phyloP scores from a whole-genome alignment of 2,113 vertebrate genomes.

The Neodontobutis hainanensis region DNA sequence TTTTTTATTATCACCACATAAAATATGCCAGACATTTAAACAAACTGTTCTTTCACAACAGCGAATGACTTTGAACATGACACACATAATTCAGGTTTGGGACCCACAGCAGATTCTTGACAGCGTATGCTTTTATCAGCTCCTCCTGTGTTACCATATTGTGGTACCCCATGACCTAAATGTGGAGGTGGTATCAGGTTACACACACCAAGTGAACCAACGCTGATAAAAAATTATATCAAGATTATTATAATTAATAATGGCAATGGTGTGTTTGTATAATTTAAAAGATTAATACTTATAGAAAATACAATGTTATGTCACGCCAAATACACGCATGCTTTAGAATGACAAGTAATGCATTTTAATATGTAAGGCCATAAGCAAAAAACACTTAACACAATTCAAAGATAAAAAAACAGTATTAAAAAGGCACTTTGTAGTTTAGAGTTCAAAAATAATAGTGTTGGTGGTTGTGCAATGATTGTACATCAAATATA shows the following conservation, averaged over 20 bases:
- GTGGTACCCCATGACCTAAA: slow-evolving; percentile 9
- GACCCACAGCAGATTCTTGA: not conserved
- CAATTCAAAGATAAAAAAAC: slow-evolving; percentile 34
- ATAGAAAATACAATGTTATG: slow-evolving; percentile 34
- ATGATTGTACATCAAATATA: not conserved
- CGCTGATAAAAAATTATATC: not conserved
- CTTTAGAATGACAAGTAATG: slow-evolving; percentile 22
- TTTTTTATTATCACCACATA: not conserved
- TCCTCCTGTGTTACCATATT: not conserved
- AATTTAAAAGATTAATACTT: slow-evolving; percentile 30
- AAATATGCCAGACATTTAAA: not conserved
- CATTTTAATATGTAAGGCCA: slow-evolving; percentile 36
- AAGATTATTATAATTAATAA: not conserved
- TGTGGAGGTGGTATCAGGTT: not conserved
- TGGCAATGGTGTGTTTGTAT: slow-evolving; percentile 1
- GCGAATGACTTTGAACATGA: not conserved
- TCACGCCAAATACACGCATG: slow-evolving; percentile 32
- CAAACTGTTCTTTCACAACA: not conserved
- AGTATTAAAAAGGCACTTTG: slow-evolving; percentile 76
- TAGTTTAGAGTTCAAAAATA: slow-evolving; percentile 33
- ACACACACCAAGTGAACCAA: not conserved
- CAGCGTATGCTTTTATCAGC: not conserved
- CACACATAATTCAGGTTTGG: not conserved
- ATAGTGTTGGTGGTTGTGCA: slow-evolving; percentile 9
- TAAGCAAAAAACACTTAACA: slow-evolving; percentile 32